Evolutionary conservation across 2,888 invertebrate species (phyloP), one percentile per base, ranked within the genome.

Genomic region (Zeuzera pyrina): DNA sequence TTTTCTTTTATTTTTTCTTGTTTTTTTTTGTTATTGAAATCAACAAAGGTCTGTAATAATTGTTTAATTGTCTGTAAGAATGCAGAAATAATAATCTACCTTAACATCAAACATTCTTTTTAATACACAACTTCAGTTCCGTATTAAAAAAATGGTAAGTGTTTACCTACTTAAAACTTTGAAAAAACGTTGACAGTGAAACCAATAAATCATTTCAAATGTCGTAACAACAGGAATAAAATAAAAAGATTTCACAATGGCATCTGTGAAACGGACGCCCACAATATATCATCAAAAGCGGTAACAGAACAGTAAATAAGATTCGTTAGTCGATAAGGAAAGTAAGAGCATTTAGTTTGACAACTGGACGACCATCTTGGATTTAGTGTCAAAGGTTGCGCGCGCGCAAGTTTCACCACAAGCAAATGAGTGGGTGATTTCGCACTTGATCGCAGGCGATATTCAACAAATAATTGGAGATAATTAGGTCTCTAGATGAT

Each of bases 291-390:
- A 57, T 46, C 51, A 42, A 47, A 56, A 49, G 47, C 45, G 43
- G 46, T 43, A 48, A 48, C 39, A 38, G 38, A 57, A 53, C 61
- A 39, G 57, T 61, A 62, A 67, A 64, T 61, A 58, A 41, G 63
- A 66, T 71, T 67, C 55, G 58, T 65, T 61, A 65, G 44, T 51
- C 52, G 68, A 66, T 71, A 72, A 52, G 63, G 70, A 76, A 77
- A 77, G 72, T 70, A 69, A 71, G 63, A 72, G 71, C 60, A 58
- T 67, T 64, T 59, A 62, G 57, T 73, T 69, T 70, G 76, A 72
- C 76, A 73, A 67, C 54, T 54, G 43, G 35, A 52, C 64, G 46
- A 68, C 74, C 77, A 76, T 78, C 61, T 78, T 76, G 62, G 43
- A 57, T 68, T 61, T 47, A 51, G 59, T 69, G 72, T 69, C 78